These are phyloP conservation scores for Phenganax subtilis DNA, from an alignment of 92 coral and sea anemone genomes.

Conservation along the genomic window DNA sequence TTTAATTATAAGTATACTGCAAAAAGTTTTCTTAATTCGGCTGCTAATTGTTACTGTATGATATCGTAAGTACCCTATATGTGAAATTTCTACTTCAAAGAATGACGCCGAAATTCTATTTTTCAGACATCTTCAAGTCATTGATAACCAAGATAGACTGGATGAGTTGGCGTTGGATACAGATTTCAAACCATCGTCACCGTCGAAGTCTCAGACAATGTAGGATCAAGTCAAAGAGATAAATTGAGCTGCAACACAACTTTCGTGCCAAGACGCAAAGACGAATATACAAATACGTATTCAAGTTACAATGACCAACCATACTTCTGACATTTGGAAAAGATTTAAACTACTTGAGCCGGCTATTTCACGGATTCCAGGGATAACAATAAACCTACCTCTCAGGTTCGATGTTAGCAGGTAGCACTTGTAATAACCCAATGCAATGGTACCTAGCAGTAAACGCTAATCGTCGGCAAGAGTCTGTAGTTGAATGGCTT, in stretches of 20 bases:
- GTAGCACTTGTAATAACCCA: too few relatives aligned
- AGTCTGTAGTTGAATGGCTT: background rate
- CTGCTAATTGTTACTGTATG: too few relatives aligned
- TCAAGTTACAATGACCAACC: background rate
- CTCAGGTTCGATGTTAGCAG: too few relatives aligned
- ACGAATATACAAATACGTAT: background rate
- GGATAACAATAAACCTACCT: too few relatives aligned
- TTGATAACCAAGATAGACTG: conserved; percentile 75
- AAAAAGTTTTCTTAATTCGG: too few relatives aligned
- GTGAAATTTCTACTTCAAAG: too few relatives aligned
- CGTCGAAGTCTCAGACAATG: conserved; percentile 31
- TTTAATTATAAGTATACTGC: background rate
- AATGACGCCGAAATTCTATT: background rate
- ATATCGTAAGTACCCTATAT: too few relatives aligned
- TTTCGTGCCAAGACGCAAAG: background rate
- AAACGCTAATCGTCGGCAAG: background rate
- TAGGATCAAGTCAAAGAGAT: background rate
- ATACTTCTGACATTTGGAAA: too few relatives aligned
- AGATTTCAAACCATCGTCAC: conserved; percentile 36
- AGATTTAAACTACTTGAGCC: too few relatives aligned
- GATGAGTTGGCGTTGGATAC: conserved; percentile 63
- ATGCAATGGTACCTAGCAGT: too few relatives aligned
- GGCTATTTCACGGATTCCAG: too few relatives aligned
- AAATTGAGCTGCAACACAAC: background rate
- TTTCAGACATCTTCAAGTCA: conserved; percentile 65